Evolutionary conservation across 2,888 invertebrate species (phyloP).

Genomic region (Phanerotoma sp.): DNA sequence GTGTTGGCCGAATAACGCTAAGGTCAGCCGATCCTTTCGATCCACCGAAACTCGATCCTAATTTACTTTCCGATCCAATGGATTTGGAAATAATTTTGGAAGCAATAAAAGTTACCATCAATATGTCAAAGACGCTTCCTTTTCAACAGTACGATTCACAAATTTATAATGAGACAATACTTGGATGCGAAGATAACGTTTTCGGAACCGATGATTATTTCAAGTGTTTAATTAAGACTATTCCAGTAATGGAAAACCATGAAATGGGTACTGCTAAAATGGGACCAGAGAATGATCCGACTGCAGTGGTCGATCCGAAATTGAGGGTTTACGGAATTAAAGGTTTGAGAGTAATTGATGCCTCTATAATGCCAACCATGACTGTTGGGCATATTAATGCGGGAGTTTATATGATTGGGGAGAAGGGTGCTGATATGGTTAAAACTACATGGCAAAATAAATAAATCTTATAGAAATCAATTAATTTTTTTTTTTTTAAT

Average conservation of each 20-base stretch:
- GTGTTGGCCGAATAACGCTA: conserved; percentile 68
- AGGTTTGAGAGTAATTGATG: conserved; percentile 62
- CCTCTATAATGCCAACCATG: too few species aligned
- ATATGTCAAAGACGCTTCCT: conserved; percentile 57
- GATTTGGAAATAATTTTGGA: conserved; percentile 55
- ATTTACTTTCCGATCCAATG: conserved; percentile 71
- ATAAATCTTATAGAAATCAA: too few species aligned
- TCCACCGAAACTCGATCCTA: conserved; percentile 75
- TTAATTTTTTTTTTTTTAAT: too few species aligned
- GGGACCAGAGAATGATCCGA: conserved; percentile 60
- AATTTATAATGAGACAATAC: conserved; percentile 57
- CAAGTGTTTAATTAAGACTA: conserved; percentile 66
- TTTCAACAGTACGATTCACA: conserved; percentile 58
- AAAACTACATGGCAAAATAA: conserved; percentile 57
- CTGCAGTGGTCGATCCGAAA: conserved; percentile 62
- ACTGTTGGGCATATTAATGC: too few species aligned
- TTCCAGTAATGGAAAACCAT: conserved; percentile 67
- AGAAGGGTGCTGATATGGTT: conserved; percentile 64
- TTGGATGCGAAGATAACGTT: conserved; percentile 60
- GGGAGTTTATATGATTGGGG: conserved; percentile 66
- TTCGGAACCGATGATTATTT: conserved; percentile 66
- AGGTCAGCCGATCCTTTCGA: conserved; percentile 70
- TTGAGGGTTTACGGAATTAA: conserved; percentile 61
- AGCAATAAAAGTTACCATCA: conserved; percentile 62
- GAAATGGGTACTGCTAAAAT: conserved; percentile 65